Evolutionary conservation across 2,888 invertebrate species (phyloP).

Genomic region (Lysandra bellargus): DNA sequence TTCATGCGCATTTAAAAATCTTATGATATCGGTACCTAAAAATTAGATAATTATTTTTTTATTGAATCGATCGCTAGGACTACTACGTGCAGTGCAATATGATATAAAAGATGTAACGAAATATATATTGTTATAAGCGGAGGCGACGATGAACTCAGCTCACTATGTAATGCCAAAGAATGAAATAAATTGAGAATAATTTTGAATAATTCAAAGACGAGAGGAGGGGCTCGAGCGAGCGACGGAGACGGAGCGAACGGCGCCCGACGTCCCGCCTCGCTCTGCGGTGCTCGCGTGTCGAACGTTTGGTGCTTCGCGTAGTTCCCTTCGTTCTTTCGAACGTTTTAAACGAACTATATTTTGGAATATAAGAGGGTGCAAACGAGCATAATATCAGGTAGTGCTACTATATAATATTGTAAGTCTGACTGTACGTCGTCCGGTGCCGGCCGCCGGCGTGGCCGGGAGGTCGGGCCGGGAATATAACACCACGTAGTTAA

Average conservation of each 20-base stretch:
- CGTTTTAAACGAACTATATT: slow-evolving; percentile 59
- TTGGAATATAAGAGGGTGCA: slow-evolving; percentile 47
- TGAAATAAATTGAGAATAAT: slow-evolving; percentile 60
- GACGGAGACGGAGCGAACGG: background rate
- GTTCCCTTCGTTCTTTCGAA: slow-evolving; percentile 58
- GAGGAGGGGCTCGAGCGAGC: slow-evolving; percentile 50
- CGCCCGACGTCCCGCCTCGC: slow-evolving; percentile 37
- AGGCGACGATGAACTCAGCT: slow-evolving; percentile 65
- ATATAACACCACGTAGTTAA: slow-evolving; percentile 60
- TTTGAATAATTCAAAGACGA: slow-evolving; percentile 53
- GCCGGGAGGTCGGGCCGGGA: slow-evolving; percentile 56
- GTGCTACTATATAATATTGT: slow-evolving; percentile 29
- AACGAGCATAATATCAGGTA: slow-evolving; percentile 31
- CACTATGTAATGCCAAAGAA: slow-evolving; percentile 80
- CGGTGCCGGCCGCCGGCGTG: slow-evolving; percentile 55
- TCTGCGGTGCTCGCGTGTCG: background rate
- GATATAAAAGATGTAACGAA: slow-evolving; percentile 36
- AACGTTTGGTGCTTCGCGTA: slow-evolving; percentile 39
- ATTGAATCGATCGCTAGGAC: slow-evolving; percentile 21
- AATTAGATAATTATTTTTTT: slow-evolving; percentile 27
- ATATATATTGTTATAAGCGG: slow-evolving; percentile 48
- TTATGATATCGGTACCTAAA: slow-evolving; percentile 27
- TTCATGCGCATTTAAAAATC: slow-evolving; percentile 45
- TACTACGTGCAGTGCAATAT: slow-evolving; percentile 57
- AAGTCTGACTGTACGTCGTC: slow-evolving; percentile 54